phyloP scores from a whole-genome alignment of 1,140 invertebrate species.

The Ceratina japonica region DNA sequence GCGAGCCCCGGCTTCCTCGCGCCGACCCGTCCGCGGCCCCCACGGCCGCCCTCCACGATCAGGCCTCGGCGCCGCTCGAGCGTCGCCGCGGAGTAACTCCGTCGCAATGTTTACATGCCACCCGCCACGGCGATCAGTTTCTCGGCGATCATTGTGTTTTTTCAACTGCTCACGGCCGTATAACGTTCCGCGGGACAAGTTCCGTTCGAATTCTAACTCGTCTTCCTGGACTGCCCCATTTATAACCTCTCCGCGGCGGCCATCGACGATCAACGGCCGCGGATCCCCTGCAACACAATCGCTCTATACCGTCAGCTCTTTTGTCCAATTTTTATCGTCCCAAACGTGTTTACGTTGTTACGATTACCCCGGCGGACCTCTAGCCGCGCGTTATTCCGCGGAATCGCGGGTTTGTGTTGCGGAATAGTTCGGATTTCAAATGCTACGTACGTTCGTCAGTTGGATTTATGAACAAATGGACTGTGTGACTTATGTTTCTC shows the following conservation, averaged over 20 bases:
- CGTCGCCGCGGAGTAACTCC: constrained; percentile 54
- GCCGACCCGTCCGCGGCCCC: constrained; percentile 27
- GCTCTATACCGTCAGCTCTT: constrained; percentile 40
- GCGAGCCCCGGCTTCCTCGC: constrained; percentile 33
- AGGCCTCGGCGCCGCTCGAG: constrained; percentile 50
- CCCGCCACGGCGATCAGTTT: constrained; percentile 62
- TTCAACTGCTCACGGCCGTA: constrained; percentile 10
- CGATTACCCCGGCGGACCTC: not conserved
- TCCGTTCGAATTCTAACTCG: constrained; percentile 21
- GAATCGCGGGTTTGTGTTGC: constrained; percentile 28
- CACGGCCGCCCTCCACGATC: constrained; percentile 53
- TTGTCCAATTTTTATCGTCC: constrained; percentile 40
- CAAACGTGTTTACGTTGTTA: constrained; percentile 24
- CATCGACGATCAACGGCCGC: constrained; percentile 52
- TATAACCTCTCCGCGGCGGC: constrained; percentile 65
- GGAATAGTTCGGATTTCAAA: constrained; percentile 9
- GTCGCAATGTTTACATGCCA: constrained; percentile 78
- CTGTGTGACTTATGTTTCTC: constrained; percentile 17
- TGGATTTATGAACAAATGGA: constrained; percentile 11
- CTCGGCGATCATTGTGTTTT: constrained; percentile 29
- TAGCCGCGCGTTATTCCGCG: not conserved
- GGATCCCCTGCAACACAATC: constrained; percentile 48
- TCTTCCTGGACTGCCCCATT: constrained; percentile 52
- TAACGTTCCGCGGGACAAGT: constrained; percentile 21
- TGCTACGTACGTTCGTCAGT: constrained; percentile 9